These are phyloP conservation scores for Phania funesta DNA, from an alignment of 2,888 invertebrate genomes.

Conservation along the genomic window DNA sequence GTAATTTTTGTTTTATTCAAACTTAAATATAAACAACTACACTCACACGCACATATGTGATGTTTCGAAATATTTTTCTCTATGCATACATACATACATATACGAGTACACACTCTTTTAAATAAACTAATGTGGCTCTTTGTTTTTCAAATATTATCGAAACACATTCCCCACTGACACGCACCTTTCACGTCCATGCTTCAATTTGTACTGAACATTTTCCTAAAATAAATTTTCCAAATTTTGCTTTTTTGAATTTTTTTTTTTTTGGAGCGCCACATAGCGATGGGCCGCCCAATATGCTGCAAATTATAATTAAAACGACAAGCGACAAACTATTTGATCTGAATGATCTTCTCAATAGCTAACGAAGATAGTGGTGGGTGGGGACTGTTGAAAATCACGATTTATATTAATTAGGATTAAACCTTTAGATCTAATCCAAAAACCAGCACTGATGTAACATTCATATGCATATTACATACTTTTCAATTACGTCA, in stretches of 20 bases:
- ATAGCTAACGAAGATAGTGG: too few species aligned
- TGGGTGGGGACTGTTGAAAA: too few species aligned
- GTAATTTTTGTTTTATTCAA: background rate
- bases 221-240: constrained; percentile 58
- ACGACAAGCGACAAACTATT: background rate
- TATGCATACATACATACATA: too few species aligned
- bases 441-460: too few species aligned
- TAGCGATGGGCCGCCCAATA: background rate
- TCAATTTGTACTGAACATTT: constrained; percentile 50
- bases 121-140: constrained; percentile 12
- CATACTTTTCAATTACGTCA: too few species aligned
- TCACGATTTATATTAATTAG: too few species aligned
- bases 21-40: background rate
- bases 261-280: constrained; percentile 40
- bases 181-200: constrained; percentile 28
- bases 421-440: too few species aligned
- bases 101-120: too few species aligned
- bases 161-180: background rate
- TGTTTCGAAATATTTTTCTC: constrained; percentile 26
- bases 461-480: too few species aligned
- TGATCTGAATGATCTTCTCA: background rate
- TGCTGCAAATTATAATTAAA: background rate
- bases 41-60: background rate
- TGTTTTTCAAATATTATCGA: background rate
- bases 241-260: constrained; percentile 52